These are phyloP conservation scores for Chitala chitala DNA, from an alignment of 2,113 vertebrate species.

Conservation along the genomic window DNA sequence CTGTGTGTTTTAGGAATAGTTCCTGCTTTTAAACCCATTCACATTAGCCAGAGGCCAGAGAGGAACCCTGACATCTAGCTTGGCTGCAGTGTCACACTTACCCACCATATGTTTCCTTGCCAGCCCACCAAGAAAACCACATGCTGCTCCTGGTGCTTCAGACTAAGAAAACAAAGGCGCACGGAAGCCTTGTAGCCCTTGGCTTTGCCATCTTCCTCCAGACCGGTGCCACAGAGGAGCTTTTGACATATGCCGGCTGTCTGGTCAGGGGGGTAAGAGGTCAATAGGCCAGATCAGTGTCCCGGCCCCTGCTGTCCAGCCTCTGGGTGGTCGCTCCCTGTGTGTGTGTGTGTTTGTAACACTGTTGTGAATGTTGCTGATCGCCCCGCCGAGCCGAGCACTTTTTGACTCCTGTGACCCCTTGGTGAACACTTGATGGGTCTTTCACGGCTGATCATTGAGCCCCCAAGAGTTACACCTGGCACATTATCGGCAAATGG, in stretches of 20 bases:
- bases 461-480: neutral
- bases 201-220: constrained; percentile 4
- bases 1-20: neutral
- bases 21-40: neutral
- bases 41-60: neutral
- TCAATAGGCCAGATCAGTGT: constrained; percentile 7
- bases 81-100: neutral
- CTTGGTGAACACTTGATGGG: neutral
- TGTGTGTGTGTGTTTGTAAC: neutral
- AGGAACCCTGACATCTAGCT: neutral
- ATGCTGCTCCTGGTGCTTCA: neutral
- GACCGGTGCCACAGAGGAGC: neutral
- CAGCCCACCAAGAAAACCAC: neutral
- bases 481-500: neutral
- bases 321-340: constrained; percentile 12
- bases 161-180: neutral
- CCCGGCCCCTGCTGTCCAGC: neutral
- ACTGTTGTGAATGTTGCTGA: neutral
- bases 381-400: no score
- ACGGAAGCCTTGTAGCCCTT: neutral
- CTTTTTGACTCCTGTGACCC: neutral
- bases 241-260: constrained; percentile 18
- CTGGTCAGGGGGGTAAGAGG: neutral
- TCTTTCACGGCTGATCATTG: neutral
- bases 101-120: constrained; percentile 5